These are phyloP conservation scores for Maylandia zebra DNA, from an alignment of 2,113 vertebrate genomes.

Conservation along the genomic window DNA sequence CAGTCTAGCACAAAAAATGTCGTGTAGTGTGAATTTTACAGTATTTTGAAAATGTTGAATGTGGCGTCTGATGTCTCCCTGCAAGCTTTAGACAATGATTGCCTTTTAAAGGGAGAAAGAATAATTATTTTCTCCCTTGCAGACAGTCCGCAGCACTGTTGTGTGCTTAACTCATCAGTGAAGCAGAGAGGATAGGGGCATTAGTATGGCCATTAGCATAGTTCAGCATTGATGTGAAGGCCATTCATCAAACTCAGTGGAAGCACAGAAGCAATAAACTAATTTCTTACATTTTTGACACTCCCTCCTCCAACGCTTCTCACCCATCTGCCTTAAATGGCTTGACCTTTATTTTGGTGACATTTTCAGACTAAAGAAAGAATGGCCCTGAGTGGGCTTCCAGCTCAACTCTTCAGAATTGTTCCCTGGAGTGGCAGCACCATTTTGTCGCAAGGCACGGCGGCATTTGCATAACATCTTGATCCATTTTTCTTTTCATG, in stretches of 20 bases:
- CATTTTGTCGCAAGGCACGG: background rate
- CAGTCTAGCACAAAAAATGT: background rate
- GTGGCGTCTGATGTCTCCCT: background rate
- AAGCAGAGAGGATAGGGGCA: background rate
- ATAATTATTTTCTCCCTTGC: background rate
- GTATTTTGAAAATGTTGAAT: background rate
- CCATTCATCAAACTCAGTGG: constrained; percentile 32
- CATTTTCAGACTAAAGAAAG: constrained; percentile 41
- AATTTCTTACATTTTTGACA: constrained; percentile 16
- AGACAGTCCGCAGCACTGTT: background rate
- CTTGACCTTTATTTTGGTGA: constrained; percentile 53
- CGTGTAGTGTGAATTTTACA: background rate
- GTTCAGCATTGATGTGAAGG: constrained; percentile 15
- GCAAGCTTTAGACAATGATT: background rate
- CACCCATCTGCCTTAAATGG: background rate
- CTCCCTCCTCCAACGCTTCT: background rate
- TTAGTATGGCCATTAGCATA: constrained; percentile 28
- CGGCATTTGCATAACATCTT: background rate
- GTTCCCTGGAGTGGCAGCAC: background rate
- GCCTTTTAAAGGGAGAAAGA: background rate
- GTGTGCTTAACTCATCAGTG: background rate
- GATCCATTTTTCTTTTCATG: background rate
- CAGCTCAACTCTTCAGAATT: background rate
- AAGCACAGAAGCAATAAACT: constrained; percentile 26
- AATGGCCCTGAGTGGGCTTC: background rate